Percentiles rank a stretch among this genome's conserved stretches.
These are phyloP conservation scores for Zoanthus sociatus DNA, from an alignment of 92 coral and sea anemone species.

Conservation along the genomic window DNA sequence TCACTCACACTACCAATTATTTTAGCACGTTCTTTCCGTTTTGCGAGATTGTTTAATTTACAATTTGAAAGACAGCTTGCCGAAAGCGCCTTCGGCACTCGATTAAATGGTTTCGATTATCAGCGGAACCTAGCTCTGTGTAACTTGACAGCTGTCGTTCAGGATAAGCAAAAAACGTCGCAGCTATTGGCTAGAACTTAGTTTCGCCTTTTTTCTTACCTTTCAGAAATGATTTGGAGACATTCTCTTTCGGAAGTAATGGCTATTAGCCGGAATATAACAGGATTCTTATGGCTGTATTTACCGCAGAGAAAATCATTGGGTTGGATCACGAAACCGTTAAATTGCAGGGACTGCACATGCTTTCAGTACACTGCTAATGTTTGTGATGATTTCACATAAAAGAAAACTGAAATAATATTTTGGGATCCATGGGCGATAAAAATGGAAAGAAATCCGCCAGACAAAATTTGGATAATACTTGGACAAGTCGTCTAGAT, in stretches of 20 bases:
- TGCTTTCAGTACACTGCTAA: too few species aligned
- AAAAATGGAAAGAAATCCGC: too few species aligned
- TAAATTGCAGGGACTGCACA: too few species aligned
- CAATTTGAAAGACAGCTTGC: conserved; percentile 1
- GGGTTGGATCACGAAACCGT: too few species aligned
- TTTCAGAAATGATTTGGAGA: not conserved
- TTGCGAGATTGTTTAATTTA: conserved; percentile 5
- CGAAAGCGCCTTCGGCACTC: conserved; percentile 26
- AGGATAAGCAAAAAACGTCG: not conserved
- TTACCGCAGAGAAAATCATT: too few species aligned
- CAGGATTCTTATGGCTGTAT: not conserved
- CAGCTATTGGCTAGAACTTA: not conserved
- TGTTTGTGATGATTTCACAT: too few species aligned
- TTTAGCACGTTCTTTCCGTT: not conserved
- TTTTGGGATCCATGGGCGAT: too few species aligned
- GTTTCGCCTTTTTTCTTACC: not conserved
- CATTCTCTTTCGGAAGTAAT: not conserved
- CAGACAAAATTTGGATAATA: too few species aligned
- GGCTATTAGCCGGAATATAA: not conserved
- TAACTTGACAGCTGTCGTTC: conserved; percentile 31
- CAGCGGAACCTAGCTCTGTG: not conserved
- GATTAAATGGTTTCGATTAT: conserved; percentile 12
- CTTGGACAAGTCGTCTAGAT: too few species aligned
- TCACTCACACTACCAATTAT: not conserved
- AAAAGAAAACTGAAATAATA: too few species aligned